A percentile compares a stretch with the other conserved stretches of the same genome.
Evolutionary conservation across 64 coral and sea anemone species (phyloP).

Genomic region (Montipora cactus): DNA sequence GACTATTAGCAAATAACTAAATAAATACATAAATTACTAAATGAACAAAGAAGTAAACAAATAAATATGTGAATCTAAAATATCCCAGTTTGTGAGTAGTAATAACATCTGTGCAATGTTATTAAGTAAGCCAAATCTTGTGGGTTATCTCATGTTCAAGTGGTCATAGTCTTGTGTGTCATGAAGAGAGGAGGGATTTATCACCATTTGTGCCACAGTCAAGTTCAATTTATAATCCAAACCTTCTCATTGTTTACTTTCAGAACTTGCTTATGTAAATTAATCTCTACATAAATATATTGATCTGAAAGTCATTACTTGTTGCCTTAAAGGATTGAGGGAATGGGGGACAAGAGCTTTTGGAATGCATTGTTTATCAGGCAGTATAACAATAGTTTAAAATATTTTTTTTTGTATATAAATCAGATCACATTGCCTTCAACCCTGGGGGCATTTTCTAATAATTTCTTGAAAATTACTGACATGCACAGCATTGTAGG

Average conservation of each 20-base stretch:
- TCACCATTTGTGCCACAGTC: not conserved
- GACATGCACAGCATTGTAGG: constrained; percentile 37
- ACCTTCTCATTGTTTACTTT: constrained; percentile 11
- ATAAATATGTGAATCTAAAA: constrained; percentile 6
- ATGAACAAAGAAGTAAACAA: constrained; percentile 9
- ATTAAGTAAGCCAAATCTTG: constrained; percentile 20
- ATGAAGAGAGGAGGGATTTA: constrained; percentile 10
- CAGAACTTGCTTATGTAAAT: constrained; percentile 22
- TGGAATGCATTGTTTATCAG: too few species aligned
- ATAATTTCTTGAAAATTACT: constrained; percentile 30
- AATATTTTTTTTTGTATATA: not conserved
- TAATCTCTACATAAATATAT: not conserved
- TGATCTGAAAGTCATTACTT: not conserved
- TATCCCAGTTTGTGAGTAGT: too few species aligned
- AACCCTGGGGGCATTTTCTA: not conserved
- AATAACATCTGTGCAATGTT: not conserved
- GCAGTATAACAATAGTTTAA: too few species aligned
- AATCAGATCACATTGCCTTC: not conserved
- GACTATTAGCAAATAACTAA: not conserved
- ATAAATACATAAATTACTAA: constrained; percentile 34
- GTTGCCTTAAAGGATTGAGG: not conserved
- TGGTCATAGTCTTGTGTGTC: not conserved
- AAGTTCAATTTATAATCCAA: not conserved
- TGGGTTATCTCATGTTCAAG: constrained; percentile 23
- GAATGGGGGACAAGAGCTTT: too few species aligned